These are phyloP conservation scores for Galleria mellonella DNA, from an alignment of 1,140 invertebrate species.

Conservation along the genomic window DNA sequence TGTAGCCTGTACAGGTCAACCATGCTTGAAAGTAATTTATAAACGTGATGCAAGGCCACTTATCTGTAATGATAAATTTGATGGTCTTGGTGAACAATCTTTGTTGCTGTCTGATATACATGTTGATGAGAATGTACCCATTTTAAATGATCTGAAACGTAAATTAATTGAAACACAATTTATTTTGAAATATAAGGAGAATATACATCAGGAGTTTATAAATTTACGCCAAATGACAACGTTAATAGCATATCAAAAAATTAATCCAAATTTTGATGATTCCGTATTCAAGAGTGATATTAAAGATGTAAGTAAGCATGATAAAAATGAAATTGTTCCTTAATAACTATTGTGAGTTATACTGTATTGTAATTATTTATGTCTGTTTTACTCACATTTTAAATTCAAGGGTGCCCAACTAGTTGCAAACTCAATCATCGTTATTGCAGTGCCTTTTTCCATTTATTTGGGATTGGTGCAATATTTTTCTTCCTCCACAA, in stretches of 20 bases:
- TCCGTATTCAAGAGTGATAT: slow-evolving; percentile 19
- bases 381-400: no score
- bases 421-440: no score
- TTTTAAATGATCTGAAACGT: slow-evolving; percentile 26
- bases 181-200: slow-evolving; percentile 39
- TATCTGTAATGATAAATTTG: slow-evolving; percentile 45
- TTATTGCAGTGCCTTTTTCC: no score
- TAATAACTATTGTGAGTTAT: no score
- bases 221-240: slow-evolving; percentile 36
- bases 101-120: slow-evolving; percentile 1
- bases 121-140: slow-evolving; percentile 21
- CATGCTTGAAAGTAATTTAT: slow-evolving; percentile 30
- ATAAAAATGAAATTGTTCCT: no score
- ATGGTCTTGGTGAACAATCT: slow-evolving; percentile 15
- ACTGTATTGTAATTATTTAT: no score
- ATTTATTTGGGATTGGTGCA: no score
- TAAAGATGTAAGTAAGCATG: slow-evolving; percentile 29
- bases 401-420: no score
- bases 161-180: slow-evolving; percentile 47
- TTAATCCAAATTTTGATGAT: slow-evolving; percentile 21
- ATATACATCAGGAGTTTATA: slow-evolving; percentile 27
- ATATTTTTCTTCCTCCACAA: no score
- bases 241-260: slow-evolving; percentile 29
- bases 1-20: slow-evolving; percentile 26
- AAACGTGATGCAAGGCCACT: slow-evolving; percentile 38